Evolutionary conservation across 2,888 invertebrate species (phyloP).

Genomic region (Oscheius onirici): DNA sequence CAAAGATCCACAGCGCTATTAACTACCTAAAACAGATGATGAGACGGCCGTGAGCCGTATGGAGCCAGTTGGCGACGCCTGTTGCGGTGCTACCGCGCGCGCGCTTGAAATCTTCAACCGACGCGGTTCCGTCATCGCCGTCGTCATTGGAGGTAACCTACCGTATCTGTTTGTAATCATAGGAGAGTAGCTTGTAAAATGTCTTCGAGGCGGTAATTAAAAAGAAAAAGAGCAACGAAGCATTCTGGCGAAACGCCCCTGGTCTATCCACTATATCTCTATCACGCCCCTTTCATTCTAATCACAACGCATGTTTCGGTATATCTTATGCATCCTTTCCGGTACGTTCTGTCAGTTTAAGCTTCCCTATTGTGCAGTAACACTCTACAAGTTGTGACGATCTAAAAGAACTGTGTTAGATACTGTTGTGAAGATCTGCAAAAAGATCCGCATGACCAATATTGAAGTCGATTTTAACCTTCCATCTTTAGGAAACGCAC

Average conservation of each 20-base stretch:
- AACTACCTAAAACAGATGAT: conserved; percentile 1
- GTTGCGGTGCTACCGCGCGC: conserved; percentile 49
- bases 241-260: conserved; percentile 1
- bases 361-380: no score
- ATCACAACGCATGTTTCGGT: conserved; percentile 5
- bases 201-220: conserved; percentile 26
- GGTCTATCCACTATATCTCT: neutral
- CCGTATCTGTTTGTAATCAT: neutral
- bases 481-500: conserved; percentile 39
- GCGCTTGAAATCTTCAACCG: conserved; percentile 63
- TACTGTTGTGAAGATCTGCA: no score
- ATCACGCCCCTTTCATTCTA: conserved; percentile 11
- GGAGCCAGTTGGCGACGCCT: conserved; percentile 32
- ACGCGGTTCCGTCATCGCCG: conserved; percentile 60
- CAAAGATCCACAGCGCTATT: neutral
- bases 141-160: conserved; percentile 58
- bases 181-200: neutral
- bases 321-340: neutral
- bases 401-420: no score
- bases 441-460: no score
- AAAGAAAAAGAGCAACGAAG: conserved; percentile 17
- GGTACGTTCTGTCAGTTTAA: neutral
- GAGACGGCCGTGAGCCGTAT: conserved; percentile 29
- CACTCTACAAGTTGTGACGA: no score
- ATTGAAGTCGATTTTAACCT: neutral